Percentiles rank a stretch among this genome's conserved stretches.
These are phyloP conservation scores for Lithosia quadra DNA, from an alignment of 2,888 invertebrate genomes.

Conservation along the genomic window DNA sequence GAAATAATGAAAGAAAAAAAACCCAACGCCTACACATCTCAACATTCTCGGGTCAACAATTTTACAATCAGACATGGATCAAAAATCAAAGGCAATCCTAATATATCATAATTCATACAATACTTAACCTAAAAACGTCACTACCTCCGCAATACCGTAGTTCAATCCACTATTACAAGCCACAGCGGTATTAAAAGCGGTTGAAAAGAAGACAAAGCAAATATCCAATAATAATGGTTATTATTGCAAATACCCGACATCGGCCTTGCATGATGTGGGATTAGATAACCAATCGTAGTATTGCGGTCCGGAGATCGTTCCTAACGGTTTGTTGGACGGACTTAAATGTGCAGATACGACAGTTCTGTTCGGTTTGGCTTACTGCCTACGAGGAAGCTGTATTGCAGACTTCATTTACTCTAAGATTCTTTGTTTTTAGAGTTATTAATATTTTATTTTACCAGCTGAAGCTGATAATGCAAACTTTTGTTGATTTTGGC, in stretches of 20 bases:
- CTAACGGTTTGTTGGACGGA: conserved; percentile 68
- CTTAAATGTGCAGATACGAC: conserved; percentile 22
- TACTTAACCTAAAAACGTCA: conserved; percentile 29
- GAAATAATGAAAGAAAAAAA: not conserved
- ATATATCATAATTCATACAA: conserved; percentile 21
- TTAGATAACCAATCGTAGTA: conserved; percentile 76
- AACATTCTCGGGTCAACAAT: not conserved
- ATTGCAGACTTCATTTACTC: not conserved
- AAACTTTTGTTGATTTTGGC: no score
- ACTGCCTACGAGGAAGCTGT: conserved; percentile 29
- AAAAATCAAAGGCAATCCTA: conserved; percentile 21
- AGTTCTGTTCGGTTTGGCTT: not conserved
- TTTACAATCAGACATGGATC: conserved; percentile 12
- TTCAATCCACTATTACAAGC: conserved; percentile 23
- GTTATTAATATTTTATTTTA: not conserved
- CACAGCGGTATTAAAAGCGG: conserved; percentile 39
- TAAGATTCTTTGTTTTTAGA: not conserved
- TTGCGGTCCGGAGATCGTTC: conserved; percentile 72
- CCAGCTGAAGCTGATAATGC: no score
- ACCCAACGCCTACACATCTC: conserved; percentile 2
- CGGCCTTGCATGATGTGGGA: conserved; percentile 69
- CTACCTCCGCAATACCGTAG: conserved; percentile 18
- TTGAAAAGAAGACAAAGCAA: conserved; percentile 50
- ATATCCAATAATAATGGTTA: conserved; percentile 52
- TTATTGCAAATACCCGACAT: conserved; percentile 47